Percentiles rank a stretch among this genome's conserved stretches.
These are phyloP conservation scores for Mycalesis mineus DNA, from an alignment of 2,888 invertebrate species.

Conservation along the genomic window DNA sequence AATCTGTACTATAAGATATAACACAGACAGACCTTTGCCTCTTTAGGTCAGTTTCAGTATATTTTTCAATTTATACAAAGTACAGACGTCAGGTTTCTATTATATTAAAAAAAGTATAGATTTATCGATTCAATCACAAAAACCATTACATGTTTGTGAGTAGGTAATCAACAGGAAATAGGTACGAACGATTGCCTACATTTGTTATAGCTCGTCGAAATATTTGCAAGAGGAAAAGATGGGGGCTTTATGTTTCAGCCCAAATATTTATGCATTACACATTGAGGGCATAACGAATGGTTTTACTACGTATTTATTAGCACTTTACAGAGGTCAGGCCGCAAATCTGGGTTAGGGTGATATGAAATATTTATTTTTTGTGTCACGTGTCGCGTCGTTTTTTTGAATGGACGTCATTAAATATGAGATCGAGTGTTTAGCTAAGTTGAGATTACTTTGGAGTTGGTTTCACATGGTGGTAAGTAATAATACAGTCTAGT, in stretches of 20 bases:
- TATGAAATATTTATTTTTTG: background rate
- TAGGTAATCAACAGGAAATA: background rate
- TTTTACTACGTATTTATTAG: slow-evolving; percentile 3
- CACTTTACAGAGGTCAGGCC: background rate
- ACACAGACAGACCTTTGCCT: no score
- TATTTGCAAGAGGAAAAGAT: slow-evolving; percentile 3
- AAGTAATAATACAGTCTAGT: no score
- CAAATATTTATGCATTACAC: slow-evolving; percentile 1
- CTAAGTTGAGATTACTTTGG: no score
- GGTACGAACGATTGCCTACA: background rate
- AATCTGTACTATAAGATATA: no score
- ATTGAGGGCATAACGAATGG: background rate
- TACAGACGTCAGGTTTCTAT: no score
- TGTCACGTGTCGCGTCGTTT: background rate
- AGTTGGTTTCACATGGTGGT: no score
- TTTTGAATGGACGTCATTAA: no score
- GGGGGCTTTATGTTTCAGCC: slow-evolving; percentile 1
- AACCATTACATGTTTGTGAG: background rate
- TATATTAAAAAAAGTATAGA: no score
- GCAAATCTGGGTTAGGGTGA: slow-evolving; percentile 1
- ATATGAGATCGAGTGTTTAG: no score
- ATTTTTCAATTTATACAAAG: no score
- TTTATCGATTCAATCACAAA: background rate
- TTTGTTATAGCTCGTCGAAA: slow-evolving; percentile 1
- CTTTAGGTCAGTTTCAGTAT: background rate